A percentile compares a stretch with the other conserved stretches of the same genome.
These are phyloP conservation scores for Chromoteleia sp. DNA, from an alignment of 2,888 invertebrate species.

Conservation along the genomic window DNA sequence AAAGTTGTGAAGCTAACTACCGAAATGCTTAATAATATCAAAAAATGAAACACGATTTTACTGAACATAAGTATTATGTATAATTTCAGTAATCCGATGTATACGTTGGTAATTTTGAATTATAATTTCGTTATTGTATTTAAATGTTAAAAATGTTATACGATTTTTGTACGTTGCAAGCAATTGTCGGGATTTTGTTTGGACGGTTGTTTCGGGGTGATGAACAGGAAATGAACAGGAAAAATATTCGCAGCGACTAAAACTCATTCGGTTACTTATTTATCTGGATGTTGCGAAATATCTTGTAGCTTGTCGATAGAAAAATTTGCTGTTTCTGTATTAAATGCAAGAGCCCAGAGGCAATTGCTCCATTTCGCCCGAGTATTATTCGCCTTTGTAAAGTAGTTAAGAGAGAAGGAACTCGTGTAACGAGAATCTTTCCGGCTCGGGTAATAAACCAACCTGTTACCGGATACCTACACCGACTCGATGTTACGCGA, in stretches of 20 bases:
- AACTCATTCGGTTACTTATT: conserved; percentile 10
- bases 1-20: too few relatives aligned
- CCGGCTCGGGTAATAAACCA: conserved; percentile 70
- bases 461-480: conserved; percentile 70
- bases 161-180: too few relatives aligned
- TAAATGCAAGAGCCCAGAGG: conserved; percentile 50
- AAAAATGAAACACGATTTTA: too few relatives aligned
- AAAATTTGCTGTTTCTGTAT: conserved; percentile 35
- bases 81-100: too few relatives aligned
- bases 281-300: conserved; percentile 12
- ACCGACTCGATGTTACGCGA: conserved; percentile 74
- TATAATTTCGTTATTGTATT: too few relatives aligned
- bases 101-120: too few relatives aligned
- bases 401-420: conserved; percentile 65
- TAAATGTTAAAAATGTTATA: too few relatives aligned
- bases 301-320: conserved; percentile 30
- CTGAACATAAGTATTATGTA: too few relatives aligned
- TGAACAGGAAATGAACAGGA: too few relatives aligned
- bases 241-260: conserved; percentile 11
- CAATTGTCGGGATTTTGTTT: background rate
- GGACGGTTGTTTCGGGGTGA: conserved; percentile 22
- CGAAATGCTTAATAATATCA: too few relatives aligned
- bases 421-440: conserved; percentile 71
- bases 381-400: conserved; percentile 61
- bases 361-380: conserved; percentile 56